These are phyloP conservation scores for Meliscaeva auricollis DNA, from an alignment of 2,888 invertebrate species.

Conservation along the genomic window DNA sequence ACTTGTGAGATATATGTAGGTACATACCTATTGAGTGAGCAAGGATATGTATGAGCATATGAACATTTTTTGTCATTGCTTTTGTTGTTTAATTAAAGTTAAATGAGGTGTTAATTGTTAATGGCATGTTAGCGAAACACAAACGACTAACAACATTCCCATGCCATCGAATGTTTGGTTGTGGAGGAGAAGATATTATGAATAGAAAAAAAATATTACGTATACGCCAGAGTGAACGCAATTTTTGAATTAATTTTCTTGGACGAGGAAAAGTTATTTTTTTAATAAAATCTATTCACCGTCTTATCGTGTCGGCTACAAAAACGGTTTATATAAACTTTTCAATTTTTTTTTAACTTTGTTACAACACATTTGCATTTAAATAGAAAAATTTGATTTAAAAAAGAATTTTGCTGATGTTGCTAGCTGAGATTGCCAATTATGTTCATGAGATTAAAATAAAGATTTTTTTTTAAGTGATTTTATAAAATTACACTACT, in stretches of 20 bases:
- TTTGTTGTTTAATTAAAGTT: conserved; percentile 57
- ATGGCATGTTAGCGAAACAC: conserved; percentile 48
- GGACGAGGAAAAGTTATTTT: background rate
- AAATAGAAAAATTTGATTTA: conserved; percentile 42
- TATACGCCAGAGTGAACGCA: conserved; percentile 51
- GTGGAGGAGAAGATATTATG: background rate
- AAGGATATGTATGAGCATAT: background rate
- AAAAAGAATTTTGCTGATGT: background rate
- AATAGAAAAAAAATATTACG: conserved; percentile 47
- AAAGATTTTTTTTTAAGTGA: background rate
- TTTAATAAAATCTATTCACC: background rate
- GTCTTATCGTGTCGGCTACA: conserved; percentile 5
- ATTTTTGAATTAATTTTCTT: conserved; percentile 51
- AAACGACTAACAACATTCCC: conserved; percentile 23
- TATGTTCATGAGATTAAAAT: background rate
- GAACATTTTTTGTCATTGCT: conserved; percentile 3
- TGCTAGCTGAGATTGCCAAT: conserved; percentile 1
- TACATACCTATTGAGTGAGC: background rate
- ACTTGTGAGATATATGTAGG: conserved; percentile 10
- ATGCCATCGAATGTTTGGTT: background rate
- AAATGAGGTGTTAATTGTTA: conserved; percentile 65
- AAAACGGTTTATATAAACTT: background rate
- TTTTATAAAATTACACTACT: background rate
- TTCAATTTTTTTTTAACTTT: conserved; percentile 1
- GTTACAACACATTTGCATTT: conserved; percentile 44